Percentiles rank a stretch among this genome's conserved stretches.
Conservation (phyloP, 2,113 vertebrate species). For the Chlorodrepanis virens region DNA sequence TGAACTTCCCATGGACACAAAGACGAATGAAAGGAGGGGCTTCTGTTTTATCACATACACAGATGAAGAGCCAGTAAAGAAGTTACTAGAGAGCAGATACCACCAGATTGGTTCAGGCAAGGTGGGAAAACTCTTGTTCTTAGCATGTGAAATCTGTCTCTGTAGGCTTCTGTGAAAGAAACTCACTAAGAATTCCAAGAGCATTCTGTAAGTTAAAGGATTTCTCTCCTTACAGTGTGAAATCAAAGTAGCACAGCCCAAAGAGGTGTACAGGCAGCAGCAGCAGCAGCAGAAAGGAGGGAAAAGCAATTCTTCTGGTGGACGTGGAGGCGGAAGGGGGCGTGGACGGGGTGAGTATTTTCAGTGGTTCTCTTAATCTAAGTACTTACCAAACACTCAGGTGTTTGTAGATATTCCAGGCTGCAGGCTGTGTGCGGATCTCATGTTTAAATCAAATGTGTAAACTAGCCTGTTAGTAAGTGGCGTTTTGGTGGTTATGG, state of each 20-base stretch:
- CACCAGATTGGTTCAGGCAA: slow-evolving; percentile 90
- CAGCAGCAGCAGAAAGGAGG: slow-evolving; percentile 83
- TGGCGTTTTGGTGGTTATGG: not conserved
- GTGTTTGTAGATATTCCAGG: not conserved
- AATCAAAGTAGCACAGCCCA: slow-evolving; percentile 90
- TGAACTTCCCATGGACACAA: slow-evolving; percentile 88
- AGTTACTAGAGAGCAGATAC: slow-evolving; percentile 87
- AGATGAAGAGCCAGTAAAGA: slow-evolving; percentile 88
- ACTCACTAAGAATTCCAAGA: too few species aligned
- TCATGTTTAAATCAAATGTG: rapidly evolving
- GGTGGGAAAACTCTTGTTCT: slow-evolving; percentile 49
- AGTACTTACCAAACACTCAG: rapidly evolving
- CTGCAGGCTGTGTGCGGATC: not conserved
- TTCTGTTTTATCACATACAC: slow-evolving; percentile 89
- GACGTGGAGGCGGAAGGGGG: slow-evolving; percentile 79
- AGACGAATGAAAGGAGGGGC: slow-evolving; percentile 87
- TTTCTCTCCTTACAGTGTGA: slow-evolving; percentile 76
- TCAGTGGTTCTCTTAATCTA: not conserved
- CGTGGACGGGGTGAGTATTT: slow-evolving; percentile 80
- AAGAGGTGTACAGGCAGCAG: slow-evolving; percentile 87
- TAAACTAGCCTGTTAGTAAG: not conserved
- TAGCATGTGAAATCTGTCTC: not conserved
- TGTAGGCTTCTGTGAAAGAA: not conserved
- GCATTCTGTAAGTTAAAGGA: not conserved
- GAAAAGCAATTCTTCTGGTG: slow-evolving; percentile 73